These are phyloP conservation scores for Odontocolon sp. DNA, from an alignment of 2,888 invertebrate species.

Conservation along the genomic window DNA sequence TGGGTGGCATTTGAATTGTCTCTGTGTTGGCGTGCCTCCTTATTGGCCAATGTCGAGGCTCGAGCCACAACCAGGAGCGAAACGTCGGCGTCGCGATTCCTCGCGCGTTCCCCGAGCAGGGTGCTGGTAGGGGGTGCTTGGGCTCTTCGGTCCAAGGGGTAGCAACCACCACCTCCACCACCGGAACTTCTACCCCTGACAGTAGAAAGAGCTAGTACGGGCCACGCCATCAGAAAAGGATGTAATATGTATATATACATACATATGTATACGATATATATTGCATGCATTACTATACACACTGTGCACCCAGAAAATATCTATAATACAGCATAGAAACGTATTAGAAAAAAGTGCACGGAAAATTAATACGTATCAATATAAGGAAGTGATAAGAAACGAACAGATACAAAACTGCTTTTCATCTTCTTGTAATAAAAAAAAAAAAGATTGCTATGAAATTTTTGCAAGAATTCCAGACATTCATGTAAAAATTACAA, in stretches of 20 bases:
- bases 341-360: constrained; percentile 69
- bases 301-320: not conserved
- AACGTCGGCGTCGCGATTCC: constrained; percentile 73
- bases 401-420: too few species aligned
- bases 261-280: constrained; percentile 5
- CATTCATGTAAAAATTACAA: too few species aligned
- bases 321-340: not conserved
- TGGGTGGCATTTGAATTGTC: constrained; percentile 80
- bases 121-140: constrained; percentile 64
- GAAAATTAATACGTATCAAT: too few species aligned
- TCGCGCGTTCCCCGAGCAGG: constrained; percentile 63
- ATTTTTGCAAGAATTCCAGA: too few species aligned
- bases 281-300: not conserved
- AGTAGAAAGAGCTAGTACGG: constrained; percentile 8
- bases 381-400: too few species aligned
- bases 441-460: too few species aligned
- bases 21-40: constrained; percentile 77
- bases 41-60: constrained; percentile 75
- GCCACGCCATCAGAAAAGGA: constrained; percentile 20
- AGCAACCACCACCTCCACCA: constrained; percentile 57
- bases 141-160: constrained; percentile 44
- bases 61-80: constrained; percentile 40
- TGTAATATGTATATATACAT: not conserved
- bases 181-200: constrained; percentile 31
- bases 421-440: too few species aligned